A percentile compares a stretch with the other conserved stretches of the same genome.
These are phyloP conservation scores for Busarellus nigricollis DNA, from an alignment of 2,797 vertebrate genomes.

Conservation along the genomic window DNA sequence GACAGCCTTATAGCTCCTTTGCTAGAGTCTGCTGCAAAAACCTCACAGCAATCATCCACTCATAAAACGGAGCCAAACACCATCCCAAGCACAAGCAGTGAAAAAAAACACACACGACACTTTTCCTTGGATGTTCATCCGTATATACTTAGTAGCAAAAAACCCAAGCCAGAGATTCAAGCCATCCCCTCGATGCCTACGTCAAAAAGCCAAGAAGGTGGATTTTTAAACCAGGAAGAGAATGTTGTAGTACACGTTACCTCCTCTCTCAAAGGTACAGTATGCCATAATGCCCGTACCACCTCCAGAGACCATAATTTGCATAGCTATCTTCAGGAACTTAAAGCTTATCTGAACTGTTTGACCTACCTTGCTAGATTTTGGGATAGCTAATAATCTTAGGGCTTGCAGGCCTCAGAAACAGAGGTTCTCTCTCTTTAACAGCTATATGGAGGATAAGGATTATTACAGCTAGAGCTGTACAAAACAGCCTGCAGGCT, in stretches of 20 bases:
- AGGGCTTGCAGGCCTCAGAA: background rate
- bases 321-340: background rate
- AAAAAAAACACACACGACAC: slow-evolving; percentile 93
- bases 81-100: slow-evolving; percentile 52
- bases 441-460: background rate
- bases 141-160: slow-evolving; percentile 90
- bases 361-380: background rate
- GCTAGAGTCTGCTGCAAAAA: slow-evolving; percentile 83
- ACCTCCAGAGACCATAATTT: background rate
- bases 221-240: slow-evolving; percentile 87
- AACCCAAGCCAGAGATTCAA: slow-evolving; percentile 84
- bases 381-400: background rate
- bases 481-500: background rate
- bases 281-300: background rate
- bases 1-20: slow-evolving; percentile 90
- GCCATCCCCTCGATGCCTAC: slow-evolving; percentile 80
- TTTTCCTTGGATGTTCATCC: slow-evolving; percentile 97
- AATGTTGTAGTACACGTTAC: slow-evolving; percentile 86
- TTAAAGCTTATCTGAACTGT: background rate
- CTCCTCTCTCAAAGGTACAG: slow-evolving; percentile 85
- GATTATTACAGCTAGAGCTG: background rate
- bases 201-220: slow-evolving; percentile 86
- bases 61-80: slow-evolving; percentile 75
- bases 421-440: background rate
- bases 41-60: slow-evolving; percentile 81